These are phyloP conservation scores for Ornithoptera alexandrae DNA, from an alignment of 2,888 invertebrate species.

Conservation along the genomic window DNA sequence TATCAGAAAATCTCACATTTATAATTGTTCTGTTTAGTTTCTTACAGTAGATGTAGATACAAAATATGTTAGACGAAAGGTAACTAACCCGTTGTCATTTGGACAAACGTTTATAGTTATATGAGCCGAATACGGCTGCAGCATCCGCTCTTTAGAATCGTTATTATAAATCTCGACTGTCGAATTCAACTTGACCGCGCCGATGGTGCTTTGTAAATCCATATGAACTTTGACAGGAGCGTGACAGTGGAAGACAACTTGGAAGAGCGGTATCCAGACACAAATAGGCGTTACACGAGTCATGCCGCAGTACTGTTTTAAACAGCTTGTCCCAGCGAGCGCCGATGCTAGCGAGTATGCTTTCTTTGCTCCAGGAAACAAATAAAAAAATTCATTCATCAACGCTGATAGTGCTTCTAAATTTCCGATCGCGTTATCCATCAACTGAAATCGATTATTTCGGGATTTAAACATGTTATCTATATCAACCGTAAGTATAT, in stretches of 20 bases:
- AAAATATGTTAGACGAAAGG: too few relatives aligned
- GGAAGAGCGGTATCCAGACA: slow-evolving; percentile 69
- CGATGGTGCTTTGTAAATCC: slow-evolving; percentile 49
- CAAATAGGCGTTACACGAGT: slow-evolving; percentile 47
- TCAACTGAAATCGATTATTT: slow-evolving; percentile 45
- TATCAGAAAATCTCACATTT: too few relatives aligned
- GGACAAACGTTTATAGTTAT: slow-evolving; percentile 58
- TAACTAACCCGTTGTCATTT: slow-evolving; percentile 56
- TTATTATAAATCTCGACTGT: slow-evolving; percentile 60
- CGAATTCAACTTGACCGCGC: slow-evolving; percentile 41
- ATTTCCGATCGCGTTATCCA: slow-evolving; percentile 62
- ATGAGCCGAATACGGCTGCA: slow-evolving; percentile 58
- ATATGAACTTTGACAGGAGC: slow-evolving; percentile 62
- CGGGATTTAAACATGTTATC: too few relatives aligned
- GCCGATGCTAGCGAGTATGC: slow-evolving; percentile 66
- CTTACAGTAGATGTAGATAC: too few relatives aligned
- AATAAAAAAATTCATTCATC: slow-evolving; percentile 67
- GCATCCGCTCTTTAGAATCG: slow-evolving; percentile 53
- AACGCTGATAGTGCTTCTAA: slow-evolving; percentile 55
- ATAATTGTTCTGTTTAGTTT: too few relatives aligned
- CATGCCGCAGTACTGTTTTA: slow-evolving; percentile 52
- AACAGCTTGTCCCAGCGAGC: slow-evolving; percentile 52
- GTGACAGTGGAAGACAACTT: slow-evolving; percentile 65
- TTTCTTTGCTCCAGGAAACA: slow-evolving; percentile 58
- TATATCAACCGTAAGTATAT: too few relatives aligned